phyloP scores from a whole-genome alignment of 2,113 vertebrate genomes.

The Rhegmatorhina hoffmannsi region DNA sequence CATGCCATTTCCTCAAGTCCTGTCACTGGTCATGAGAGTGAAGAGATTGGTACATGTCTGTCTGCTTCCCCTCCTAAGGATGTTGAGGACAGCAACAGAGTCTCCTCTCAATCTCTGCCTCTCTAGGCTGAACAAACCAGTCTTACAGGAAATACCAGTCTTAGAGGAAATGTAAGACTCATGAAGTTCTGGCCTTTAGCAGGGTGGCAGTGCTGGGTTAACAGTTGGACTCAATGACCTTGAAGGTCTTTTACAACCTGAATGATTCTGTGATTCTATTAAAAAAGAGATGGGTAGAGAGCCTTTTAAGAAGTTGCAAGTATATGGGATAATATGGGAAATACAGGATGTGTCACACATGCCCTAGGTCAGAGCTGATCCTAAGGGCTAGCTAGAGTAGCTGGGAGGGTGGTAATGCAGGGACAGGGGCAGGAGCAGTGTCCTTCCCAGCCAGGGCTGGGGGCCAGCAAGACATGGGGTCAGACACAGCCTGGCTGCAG shows the following conservation, averaged over 20 bases:
- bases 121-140: background rate
- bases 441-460: background rate
- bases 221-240: background rate
- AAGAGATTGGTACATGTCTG: background rate
- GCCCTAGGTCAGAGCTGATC: background rate
- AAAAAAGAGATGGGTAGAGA: background rate
- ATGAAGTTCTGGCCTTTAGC: background rate
- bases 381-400: background rate
- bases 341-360: fast-evolving
- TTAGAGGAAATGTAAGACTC: background rate
- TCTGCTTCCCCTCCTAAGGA: fast-evolving
- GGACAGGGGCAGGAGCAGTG: background rate
- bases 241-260: background rate
- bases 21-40: background rate
- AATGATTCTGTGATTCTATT: background rate
- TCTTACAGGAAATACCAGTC: background rate
- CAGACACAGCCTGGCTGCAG: background rate
- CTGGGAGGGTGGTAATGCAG: fast-evolving
- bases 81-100: background rate
- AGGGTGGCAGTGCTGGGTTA: background rate
- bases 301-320: background rate
- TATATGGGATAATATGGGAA: background rate
- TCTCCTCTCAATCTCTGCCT: background rate
- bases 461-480: fast-evolving
- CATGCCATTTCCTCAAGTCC: background rate